phyloP scores from a whole-genome alignment of 2,113 vertebrate genomes.

The Romanogobio albipinnatus region DNA sequence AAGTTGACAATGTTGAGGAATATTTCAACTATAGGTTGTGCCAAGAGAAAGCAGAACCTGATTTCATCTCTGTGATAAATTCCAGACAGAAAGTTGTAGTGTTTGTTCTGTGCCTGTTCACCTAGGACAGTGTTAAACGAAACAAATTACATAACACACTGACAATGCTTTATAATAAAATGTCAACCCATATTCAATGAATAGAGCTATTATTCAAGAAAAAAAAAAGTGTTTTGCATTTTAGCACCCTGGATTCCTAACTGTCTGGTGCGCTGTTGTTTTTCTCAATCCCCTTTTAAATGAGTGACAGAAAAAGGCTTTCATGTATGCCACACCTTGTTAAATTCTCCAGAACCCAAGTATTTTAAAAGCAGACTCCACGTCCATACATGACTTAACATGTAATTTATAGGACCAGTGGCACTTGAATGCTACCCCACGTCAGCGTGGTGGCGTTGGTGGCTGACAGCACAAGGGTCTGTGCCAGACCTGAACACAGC shows the following conservation, averaged over 20 bases:
- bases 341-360: conserved; percentile 65
- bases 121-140: conserved; percentile 21
- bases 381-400: conserved; percentile 59
- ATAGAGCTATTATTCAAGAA: conserved; percentile 48
- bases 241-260: conserved; percentile 37
- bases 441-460: conserved; percentile 38
- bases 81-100: conserved; percentile 26
- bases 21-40: conserved; percentile 48
- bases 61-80: conserved; percentile 52
- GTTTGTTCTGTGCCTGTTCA: conserved; percentile 29
- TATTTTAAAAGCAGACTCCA: conserved; percentile 64
- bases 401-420: conserved; percentile 69
- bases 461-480: conserved; percentile 29
- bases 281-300: conserved; percentile 54
- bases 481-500: conserved; percentile 40
- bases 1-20: conserved; percentile 40
- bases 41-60: conserved; percentile 40
- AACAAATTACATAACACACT: conserved; percentile 31
- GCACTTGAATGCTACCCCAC: conserved; percentile 52
- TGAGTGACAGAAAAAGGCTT: conserved; percentile 53
- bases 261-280: conserved; percentile 57
- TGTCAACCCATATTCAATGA: conserved; percentile 38
- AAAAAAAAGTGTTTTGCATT: conserved; percentile 45
- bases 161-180: conserved; percentile 42
- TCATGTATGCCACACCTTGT: conserved; percentile 67